A percentile compares a stretch with the other conserved stretches of the same genome.
phyloP scores from a whole-genome alignment of 2,888 invertebrate genomes.

The Crematogaster levior region DNA sequence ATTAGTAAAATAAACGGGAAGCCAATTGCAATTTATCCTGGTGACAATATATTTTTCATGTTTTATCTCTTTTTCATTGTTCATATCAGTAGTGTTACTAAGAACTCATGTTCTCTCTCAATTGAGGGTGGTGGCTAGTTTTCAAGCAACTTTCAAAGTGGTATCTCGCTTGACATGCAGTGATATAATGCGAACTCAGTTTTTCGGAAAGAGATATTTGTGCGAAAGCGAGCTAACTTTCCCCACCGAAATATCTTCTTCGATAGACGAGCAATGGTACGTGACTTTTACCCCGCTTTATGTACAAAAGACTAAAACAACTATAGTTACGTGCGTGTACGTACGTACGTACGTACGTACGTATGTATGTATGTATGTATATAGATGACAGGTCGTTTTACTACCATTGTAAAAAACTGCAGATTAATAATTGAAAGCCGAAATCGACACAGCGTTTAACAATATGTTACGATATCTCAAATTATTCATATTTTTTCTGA shows the following conservation, averaged over 20 bases:
- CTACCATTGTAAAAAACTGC: slow-evolving; percentile 34
- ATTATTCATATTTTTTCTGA: not conserved
- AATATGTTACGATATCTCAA: slow-evolving; percentile 19
- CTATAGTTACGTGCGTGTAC: too few relatives aligned
- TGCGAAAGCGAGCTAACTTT: slow-evolving; percentile 49
- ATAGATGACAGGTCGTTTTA: slow-evolving; percentile 38
- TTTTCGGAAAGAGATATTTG: slow-evolving; percentile 48
- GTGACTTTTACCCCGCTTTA: slow-evolving; percentile 28
- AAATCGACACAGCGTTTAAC: slow-evolving; percentile 41
- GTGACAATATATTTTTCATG: slow-evolving; percentile 26
- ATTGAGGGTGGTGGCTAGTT: slow-evolving; percentile 40
- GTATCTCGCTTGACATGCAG: slow-evolving; percentile 51
- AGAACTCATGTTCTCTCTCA: slow-evolving; percentile 39
- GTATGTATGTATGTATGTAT: slow-evolving; percentile 6
- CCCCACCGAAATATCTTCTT: slow-evolving; percentile 39
- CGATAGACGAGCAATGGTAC: slow-evolving; percentile 46
- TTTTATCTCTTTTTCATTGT: slow-evolving; percentile 36
- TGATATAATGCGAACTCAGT: slow-evolving; percentile 49
- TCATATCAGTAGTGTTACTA: slow-evolving; percentile 31
- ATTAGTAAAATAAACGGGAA: slow-evolving; percentile 40
- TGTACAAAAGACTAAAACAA: slow-evolving; percentile 40
- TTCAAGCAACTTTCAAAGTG: slow-evolving; percentile 51
- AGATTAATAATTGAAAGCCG: slow-evolving; percentile 48
- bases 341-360: too few relatives aligned
- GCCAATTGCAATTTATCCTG: slow-evolving; percentile 23